A percentile compares a stretch with the other conserved stretches of the same genome.
phyloP scores from a whole-genome alignment of 2,888 invertebrate species.

The Athalia cordata region DNA sequence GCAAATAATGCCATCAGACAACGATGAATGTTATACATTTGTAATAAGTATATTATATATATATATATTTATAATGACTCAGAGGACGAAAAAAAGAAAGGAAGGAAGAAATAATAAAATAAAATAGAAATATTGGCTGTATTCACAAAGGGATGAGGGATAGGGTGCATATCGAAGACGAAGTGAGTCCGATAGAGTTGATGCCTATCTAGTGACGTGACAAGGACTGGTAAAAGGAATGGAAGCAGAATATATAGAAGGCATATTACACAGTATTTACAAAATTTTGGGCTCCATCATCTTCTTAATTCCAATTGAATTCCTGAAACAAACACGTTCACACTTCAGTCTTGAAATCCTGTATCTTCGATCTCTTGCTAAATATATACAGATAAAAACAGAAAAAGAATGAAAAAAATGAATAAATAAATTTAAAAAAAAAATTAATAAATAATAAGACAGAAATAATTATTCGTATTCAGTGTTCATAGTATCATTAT shows the following conservation, averaged over 20 bases:
- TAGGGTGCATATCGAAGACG: not conserved
- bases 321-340: constrained; percentile 60
- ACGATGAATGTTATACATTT: not conserved
- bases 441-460: not conserved
- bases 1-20: not conserved
- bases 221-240: constrained; percentile 11
- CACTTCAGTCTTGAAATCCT: too few species aligned
- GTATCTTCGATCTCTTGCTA: not conserved
- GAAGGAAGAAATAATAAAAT: constrained; percentile 48
- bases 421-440: not conserved
- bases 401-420: not conserved
- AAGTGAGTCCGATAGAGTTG: constrained; percentile 6
- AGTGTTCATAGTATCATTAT: too few species aligned
- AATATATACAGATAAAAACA: constrained; percentile 35
- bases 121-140: constrained; percentile 44
- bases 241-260: constrained; percentile 56
- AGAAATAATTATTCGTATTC: too few species aligned
- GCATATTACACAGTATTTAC: constrained; percentile 71
- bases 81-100: constrained; percentile 46
- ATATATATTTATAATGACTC: not conserved
- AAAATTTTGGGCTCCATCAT: constrained; percentile 60
- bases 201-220: constrained; percentile 5
- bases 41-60: not conserved
- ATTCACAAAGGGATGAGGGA: constrained; percentile 47
- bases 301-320: constrained; percentile 60